Percentiles rank a stretch among this genome's conserved stretches.
These are phyloP conservation scores for Lonchura striata DNA, from an alignment of 2,113 vertebrate species.

Conservation along the genomic window DNA sequence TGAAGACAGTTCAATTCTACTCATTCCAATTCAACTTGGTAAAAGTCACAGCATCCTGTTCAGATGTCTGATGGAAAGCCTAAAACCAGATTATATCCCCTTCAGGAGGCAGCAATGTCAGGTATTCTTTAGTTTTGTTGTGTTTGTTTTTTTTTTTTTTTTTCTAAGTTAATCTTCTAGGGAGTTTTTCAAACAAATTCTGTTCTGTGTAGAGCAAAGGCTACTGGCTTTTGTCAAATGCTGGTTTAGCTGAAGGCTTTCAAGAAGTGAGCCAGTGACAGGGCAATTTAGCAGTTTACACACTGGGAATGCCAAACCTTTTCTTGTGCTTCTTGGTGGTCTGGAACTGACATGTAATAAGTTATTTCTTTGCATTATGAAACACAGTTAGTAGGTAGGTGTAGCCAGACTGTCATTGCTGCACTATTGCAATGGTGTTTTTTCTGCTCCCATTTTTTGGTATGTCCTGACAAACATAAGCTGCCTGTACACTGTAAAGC, in stretches of 20 bases:
- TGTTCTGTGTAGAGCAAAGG: not conserved
- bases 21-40: not conserved
- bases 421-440: not conserved
- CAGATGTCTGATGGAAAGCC: not conserved
- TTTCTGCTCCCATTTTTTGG: not conserved
- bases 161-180: not conserved
- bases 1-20: not conserved
- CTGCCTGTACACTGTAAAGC: not conserved
- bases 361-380: not conserved
- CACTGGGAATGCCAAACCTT: not conserved
- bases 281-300: not conserved
- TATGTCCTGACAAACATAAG: not conserved
- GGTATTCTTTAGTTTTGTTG: not conserved
- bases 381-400: not conserved
- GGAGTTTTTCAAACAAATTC: not conserved
- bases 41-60: not conserved
- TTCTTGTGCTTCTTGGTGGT: not conserved
- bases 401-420: not conserved
- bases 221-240: not conserved
- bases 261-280: not conserved
- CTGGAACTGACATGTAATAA: not conserved
- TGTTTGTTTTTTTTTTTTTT: not conserved
- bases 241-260: not conserved
- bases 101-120: not conserved
- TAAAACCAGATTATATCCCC: not conserved